These are phyloP conservation scores for Eclectus roratus DNA, from an alignment of 2,113 vertebrate species.

Conservation along the genomic window DNA sequence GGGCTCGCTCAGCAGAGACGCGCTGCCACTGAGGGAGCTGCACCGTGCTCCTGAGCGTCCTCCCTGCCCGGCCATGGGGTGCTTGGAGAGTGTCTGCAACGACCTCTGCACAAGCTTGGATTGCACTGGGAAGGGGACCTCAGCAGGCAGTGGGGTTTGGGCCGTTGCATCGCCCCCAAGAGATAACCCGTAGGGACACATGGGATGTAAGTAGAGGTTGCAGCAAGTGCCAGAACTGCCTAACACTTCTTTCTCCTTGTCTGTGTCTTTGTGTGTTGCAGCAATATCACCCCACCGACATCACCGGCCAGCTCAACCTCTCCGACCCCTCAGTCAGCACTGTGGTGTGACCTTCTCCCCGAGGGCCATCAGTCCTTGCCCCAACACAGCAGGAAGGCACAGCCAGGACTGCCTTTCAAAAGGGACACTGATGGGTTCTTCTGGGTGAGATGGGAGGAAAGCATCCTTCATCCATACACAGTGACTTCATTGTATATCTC, in stretches of 20 bases:
- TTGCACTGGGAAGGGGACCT: background rate
- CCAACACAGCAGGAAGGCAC: constrained; percentile 18
- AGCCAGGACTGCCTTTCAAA: constrained; percentile 51
- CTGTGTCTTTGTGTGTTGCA: constrained; percentile 88
- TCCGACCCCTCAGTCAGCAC: constrained; percentile 99
- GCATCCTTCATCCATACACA: constrained; percentile 52
- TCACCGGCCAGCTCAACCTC: constrained; percentile 98
- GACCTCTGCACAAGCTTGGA: constrained; percentile 9
- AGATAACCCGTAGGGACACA: constrained; percentile 3
- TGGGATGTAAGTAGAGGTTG: background rate
- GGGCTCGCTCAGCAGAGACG: background rate
- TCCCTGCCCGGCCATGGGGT: background rate
- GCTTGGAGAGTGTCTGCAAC: background rate
- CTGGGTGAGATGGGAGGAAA: constrained; percentile 56
- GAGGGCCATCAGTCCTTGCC: constrained; percentile 57
- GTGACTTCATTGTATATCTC: constrained; percentile 52
- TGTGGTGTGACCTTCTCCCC: constrained; percentile 86
- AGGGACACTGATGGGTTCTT: constrained; percentile 63
- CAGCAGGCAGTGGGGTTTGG: background rate
- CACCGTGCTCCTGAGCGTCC: background rate
- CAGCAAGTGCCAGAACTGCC: constrained; percentile 17
- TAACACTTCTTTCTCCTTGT: constrained; percentile 72
- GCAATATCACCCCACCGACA: constrained; percentile 98
- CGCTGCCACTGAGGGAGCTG: background rate
- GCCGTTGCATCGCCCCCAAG: constrained; percentile 6